Conservation (phyloP, 2,797 vertebrate genomes). For the Spinibarbus caldwelli region DNA sequence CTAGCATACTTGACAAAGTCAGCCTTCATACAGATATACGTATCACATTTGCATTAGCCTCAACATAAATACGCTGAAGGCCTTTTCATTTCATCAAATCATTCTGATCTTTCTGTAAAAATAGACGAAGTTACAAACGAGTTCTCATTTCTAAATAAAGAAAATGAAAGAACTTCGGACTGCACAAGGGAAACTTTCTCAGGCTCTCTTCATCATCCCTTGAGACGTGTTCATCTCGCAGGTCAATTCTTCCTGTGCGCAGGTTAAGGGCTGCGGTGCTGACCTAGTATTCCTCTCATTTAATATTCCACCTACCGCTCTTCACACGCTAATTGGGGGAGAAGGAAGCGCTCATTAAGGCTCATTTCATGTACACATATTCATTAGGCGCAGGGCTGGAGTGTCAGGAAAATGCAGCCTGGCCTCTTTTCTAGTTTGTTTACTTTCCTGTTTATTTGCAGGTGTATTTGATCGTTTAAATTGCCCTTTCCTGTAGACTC, state of each 20-base stretch:
- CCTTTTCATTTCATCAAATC: background rate
- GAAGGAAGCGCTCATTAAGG: conserved; percentile 61
- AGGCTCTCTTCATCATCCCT: conserved; percentile 13
- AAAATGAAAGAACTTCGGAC: conserved; percentile 4
- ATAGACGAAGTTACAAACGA: background rate
- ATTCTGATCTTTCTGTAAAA: background rate
- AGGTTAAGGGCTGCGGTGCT: conserved; percentile 60
- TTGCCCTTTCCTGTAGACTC: conserved; percentile 45
- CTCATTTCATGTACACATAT: conserved; percentile 65
- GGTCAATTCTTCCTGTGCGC: conserved; percentile 30
- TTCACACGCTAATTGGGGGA: conserved; percentile 63
- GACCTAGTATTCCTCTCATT: conserved; percentile 64
- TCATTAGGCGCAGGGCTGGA: conserved; percentile 58
- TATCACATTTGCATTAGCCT: background rate
- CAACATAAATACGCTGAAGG: background rate
- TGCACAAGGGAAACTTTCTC: conserved; percentile 8
- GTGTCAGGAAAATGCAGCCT: conserved; percentile 55
- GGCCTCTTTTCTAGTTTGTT: conserved; percentile 54
- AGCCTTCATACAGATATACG: background rate
- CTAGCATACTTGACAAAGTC: background rate
- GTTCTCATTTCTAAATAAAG: conserved; percentile 12
- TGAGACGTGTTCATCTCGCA: conserved; percentile 23
- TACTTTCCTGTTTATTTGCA: conserved; percentile 60
- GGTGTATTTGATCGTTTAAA: conserved; percentile 56
- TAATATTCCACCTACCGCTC: conserved; percentile 63